A percentile compares a stretch with the other conserved stretches of the same genome.
phyloP scores from a whole-genome alignment of 2,113 vertebrate genomes.

The Anthoscopus minutus region DNA sequence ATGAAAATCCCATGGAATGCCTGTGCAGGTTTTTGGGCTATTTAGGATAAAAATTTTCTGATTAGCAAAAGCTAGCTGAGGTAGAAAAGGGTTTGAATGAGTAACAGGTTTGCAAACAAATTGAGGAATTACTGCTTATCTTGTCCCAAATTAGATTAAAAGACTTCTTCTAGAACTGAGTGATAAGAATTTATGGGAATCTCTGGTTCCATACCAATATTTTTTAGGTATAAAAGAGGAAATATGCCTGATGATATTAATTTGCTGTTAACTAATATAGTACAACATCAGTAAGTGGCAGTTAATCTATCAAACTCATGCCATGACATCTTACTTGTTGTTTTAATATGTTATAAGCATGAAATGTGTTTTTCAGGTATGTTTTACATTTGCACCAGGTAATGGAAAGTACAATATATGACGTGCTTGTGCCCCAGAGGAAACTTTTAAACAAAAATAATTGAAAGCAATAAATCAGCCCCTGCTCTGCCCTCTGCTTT shows the following conservation, averaged over 20 bases:
- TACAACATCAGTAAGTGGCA: slow-evolving; percentile 72
- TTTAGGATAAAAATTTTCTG: background rate
- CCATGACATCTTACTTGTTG: slow-evolving; percentile 73
- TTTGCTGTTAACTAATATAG: slow-evolving; percentile 75
- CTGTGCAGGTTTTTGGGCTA: background rate
- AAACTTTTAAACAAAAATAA: slow-evolving; percentile 77
- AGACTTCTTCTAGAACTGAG: background rate
- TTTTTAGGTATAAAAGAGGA: slow-evolving; percentile 62
- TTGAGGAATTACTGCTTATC: background rate
- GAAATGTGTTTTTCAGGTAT: slow-evolving; percentile 76
- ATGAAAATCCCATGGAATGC: background rate
- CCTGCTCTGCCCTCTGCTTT: slow-evolving; percentile 45
- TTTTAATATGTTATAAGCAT: slow-evolving; percentile 72
- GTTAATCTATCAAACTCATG: slow-evolving; percentile 72
- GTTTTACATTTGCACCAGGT: slow-evolving; percentile 78
- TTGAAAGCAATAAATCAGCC: slow-evolving; percentile 76
- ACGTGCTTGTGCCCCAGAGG: slow-evolving; percentile 71
- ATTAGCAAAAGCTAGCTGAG: background rate
- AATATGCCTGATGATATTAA: slow-evolving; percentile 75
- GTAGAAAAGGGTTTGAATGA: background rate
- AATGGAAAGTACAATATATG: slow-evolving; percentile 80
- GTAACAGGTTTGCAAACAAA: background rate
- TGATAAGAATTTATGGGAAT: slow-evolving; percentile 29
- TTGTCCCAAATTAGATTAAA: slow-evolving; percentile 12
- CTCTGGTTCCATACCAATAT: slow-evolving; percentile 34